Evolutionary conservation across 2,113 vertebrate species (phyloP).

Genomic region (Athene cunicularia): DNA sequence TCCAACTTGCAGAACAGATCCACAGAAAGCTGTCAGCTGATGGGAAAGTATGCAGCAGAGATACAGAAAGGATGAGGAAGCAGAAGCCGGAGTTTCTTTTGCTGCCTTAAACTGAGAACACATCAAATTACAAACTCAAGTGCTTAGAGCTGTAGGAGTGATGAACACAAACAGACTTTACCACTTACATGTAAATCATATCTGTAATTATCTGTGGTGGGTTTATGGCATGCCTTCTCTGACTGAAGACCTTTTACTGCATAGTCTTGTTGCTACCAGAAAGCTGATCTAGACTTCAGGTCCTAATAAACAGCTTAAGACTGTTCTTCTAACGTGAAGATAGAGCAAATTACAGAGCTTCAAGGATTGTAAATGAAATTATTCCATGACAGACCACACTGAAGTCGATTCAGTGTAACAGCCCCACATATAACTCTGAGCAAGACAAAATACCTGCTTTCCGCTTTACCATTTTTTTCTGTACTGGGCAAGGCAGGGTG

Average conservation of each 20-base stretch:
- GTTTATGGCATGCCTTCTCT: not conserved
- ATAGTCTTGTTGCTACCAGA: not conserved
- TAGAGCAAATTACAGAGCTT: not conserved
- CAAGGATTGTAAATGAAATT: not conserved
- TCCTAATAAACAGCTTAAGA: not conserved
- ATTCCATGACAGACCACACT: not conserved
- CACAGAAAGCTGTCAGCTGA: not conserved
- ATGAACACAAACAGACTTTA: not conserved
- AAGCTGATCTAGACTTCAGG: not conserved
- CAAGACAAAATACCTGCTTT: not conserved
- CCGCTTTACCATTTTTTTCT: not conserved
- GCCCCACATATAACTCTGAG: not conserved
- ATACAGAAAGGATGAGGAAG: not conserved
- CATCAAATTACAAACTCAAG: not conserved
- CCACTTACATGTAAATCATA: not conserved
- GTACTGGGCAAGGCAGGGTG: fast-evolving
- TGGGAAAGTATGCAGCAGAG: not conserved
- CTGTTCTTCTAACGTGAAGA: not conserved
- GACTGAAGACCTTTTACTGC: not conserved
- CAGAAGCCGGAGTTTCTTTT: not conserved
- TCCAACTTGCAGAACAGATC: not conserved
- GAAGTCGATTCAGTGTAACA: not conserved
- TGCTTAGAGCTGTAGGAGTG: not conserved
- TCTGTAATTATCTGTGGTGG: not conserved
- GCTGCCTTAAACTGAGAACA: not conserved